phyloP scores from a whole-genome alignment of 2,888 invertebrate genomes.

The Theodoxus fluviatilis region DNA sequence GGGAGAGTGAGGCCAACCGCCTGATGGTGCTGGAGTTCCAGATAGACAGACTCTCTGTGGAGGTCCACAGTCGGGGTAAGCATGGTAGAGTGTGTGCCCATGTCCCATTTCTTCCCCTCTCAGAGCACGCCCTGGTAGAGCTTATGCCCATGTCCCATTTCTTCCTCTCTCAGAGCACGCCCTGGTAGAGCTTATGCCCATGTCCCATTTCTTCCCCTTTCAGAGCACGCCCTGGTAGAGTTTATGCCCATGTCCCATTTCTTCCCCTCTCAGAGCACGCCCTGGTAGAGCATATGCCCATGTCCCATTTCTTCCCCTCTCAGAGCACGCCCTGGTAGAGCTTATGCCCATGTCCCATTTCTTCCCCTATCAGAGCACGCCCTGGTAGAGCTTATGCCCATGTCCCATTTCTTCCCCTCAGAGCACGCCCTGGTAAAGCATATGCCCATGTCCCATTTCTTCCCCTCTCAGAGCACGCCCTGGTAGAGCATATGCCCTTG shows the following conservation, averaged over 20 bases:
- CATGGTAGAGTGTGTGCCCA: background rate
- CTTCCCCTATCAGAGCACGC: slow-evolving; percentile 74
- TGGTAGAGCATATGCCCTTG: slow-evolving; percentile 74
- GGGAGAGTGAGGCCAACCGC: slow-evolving; percentile 67
- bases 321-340: slow-evolving; percentile 89
- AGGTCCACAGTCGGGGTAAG: slow-evolving; percentile 70
- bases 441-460: background rate
- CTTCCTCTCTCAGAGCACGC: slow-evolving; percentile 74
- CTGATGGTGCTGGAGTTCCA: slow-evolving; percentile 85
- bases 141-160: slow-evolving; percentile 62
- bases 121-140: slow-evolving; percentile 89
- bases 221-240: slow-evolving; percentile 89
- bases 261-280: slow-evolving; percentile 74
- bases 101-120: background rate
- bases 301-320: background rate
- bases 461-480: slow-evolving; percentile 76
- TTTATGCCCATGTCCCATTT: slow-evolving; percentile 62
- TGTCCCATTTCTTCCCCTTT: background rate
- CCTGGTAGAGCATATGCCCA: slow-evolving; percentile 76
- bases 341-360: slow-evolving; percentile 62
- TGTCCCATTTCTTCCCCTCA: slow-evolving; percentile 48
- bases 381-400: slow-evolving; percentile 78
- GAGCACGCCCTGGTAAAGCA: slow-evolving; percentile 88
- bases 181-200: slow-evolving; percentile 78
- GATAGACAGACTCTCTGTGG: slow-evolving; percentile 81